phyloP scores from a whole-genome alignment of 2,113 vertebrate genomes.

The Phyllopteryx taeniolatus region DNA sequence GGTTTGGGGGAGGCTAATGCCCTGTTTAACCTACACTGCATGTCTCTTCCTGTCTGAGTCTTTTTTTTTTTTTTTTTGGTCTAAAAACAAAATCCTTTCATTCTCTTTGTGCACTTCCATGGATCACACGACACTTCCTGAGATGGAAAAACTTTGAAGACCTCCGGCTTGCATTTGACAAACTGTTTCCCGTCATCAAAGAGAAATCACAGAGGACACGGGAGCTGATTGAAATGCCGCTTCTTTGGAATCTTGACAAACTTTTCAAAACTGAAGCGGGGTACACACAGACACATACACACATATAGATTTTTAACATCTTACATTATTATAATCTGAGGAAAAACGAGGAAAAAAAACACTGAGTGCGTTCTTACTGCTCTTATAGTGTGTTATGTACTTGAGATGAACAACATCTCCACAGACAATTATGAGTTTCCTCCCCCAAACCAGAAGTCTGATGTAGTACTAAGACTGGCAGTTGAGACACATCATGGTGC shows the following conservation, averaged over 20 bases:
- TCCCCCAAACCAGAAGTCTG: no score
- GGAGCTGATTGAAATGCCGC: constrained; percentile 18
- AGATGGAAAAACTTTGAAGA: constrained; percentile 60
- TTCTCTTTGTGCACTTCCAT: constrained; percentile 28
- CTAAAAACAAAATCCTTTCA: constrained; percentile 23
- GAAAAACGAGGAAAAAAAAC: no score
- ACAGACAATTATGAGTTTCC: no score
- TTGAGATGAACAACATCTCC: no score
- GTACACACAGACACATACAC: not conserved
- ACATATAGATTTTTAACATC: no score
- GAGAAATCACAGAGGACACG: constrained; percentile 46
- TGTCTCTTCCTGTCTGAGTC: constrained; percentile 26
- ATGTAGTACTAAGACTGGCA: no score
- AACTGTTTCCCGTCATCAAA: constrained; percentile 76
- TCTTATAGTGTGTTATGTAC: no score
- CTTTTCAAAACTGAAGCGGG: constrained; percentile 37
- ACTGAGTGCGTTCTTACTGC: no score
- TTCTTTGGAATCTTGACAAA: constrained; percentile 31
- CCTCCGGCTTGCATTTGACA: constrained; percentile 67
- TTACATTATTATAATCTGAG: no score
- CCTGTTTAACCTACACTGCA: constrained; percentile 48
- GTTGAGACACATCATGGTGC: no score
- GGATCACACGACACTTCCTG: constrained; percentile 34
- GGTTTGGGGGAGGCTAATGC: constrained; percentile 36
- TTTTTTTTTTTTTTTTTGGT: not conserved